Percentiles rank a stretch among this genome's conserved stretches.
Evolutionary conservation across 2,797 vertebrate genomes (phyloP).

Genomic region (Fistularia tabacaria): DNA sequence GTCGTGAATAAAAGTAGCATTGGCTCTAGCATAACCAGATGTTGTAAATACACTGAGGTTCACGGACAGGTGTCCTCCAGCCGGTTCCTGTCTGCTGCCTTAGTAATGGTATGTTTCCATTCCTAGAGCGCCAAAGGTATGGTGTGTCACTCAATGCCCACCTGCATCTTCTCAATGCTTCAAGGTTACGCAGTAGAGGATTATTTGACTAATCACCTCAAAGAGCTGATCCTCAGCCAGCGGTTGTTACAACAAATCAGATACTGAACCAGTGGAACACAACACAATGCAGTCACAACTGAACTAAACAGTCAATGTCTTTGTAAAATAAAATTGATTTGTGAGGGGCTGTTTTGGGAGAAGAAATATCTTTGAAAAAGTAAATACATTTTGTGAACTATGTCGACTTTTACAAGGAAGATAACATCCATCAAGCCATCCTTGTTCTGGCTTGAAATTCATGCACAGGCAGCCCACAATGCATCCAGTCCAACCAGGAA

Average conservation of each 20-base stretch:
- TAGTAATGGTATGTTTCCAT: slow-evolving; percentile 69
- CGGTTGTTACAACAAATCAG: slow-evolving; percentile 8
- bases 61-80: slow-evolving; percentile 74
- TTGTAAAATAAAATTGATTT: too few relatives aligned
- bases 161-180: slow-evolving; percentile 51
- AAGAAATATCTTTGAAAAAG: too few relatives aligned
- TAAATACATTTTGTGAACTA: too few relatives aligned
- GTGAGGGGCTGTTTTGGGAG: too few relatives aligned
- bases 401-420: too few relatives aligned
- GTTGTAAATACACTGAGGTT: slow-evolving; percentile 72
- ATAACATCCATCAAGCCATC: too few relatives aligned
- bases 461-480: too few relatives aligned
- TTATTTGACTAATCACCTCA: slow-evolving; percentile 18
- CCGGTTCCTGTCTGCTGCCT: slow-evolving; percentile 72
- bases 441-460: too few relatives aligned
- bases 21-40: slow-evolving; percentile 64
- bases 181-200: slow-evolving; percentile 47
- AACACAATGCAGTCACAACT: too few relatives aligned
- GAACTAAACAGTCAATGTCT: too few relatives aligned
- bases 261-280: background rate
- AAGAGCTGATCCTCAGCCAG: background rate
- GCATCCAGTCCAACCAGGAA: too few relatives aligned
- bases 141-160: slow-evolving; percentile 29
- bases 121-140: slow-evolving; percentile 57
- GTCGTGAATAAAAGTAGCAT: slow-evolving; percentile 49